Base-by-base conservation (phyloP, 92 coral and sea anemone species). In the Isaurus tuberculatus region DNA sequence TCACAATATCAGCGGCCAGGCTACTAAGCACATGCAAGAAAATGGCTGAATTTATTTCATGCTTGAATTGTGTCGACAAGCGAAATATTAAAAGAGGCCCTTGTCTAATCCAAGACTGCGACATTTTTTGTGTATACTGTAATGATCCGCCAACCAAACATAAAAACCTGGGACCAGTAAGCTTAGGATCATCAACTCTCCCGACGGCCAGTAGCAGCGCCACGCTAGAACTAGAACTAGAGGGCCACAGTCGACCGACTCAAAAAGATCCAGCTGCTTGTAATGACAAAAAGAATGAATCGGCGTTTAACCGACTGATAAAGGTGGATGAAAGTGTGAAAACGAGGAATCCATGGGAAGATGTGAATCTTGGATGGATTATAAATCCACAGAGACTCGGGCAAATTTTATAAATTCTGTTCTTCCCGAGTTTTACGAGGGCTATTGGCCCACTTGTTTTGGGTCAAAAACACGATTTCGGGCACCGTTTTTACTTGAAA, bases 131-230 rank as follows among this genome's bases (percentile, higher is more conserved):
- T 80, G 85, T 65, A 0, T 80, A 66, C 43, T 80, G 75, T 16
- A 80, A 80, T 25, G 85, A 80, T 33, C 75, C 64, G 23, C 85
- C 85, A 25, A 80, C n/a, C 75, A 80, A 80, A 66, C 85, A 66
- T 51, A 40, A 80, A 44, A 80, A 80, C 42, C 26, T 57, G 27
- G 73, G 73, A 32, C 48, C 57, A 70, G 14, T 5, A 68, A 23
- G 25, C 44, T 68, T 40, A 26, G 15, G 13, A n/a, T 58, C 65
- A n/a, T n/a, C 65, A 23, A n/a, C n/a, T n/a, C n/a, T n/a, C n/a
- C n/a, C n/a, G n/a, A 48, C 16, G 55, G 55, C 55, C 55, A 48
- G 55, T 48, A n/a, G n/a, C n/a, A n/a, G n/a, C n/a, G 55, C 13
- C 55, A 48, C 17, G 15, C 55, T 48, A 48, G 55, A 48, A 13